Percentiles rank a stretch among this genome's conserved stretches.
These are phyloP conservation scores for Melinopterus prodromus DNA, from an alignment of 2,888 invertebrate species.

Conservation along the genomic window DNA sequence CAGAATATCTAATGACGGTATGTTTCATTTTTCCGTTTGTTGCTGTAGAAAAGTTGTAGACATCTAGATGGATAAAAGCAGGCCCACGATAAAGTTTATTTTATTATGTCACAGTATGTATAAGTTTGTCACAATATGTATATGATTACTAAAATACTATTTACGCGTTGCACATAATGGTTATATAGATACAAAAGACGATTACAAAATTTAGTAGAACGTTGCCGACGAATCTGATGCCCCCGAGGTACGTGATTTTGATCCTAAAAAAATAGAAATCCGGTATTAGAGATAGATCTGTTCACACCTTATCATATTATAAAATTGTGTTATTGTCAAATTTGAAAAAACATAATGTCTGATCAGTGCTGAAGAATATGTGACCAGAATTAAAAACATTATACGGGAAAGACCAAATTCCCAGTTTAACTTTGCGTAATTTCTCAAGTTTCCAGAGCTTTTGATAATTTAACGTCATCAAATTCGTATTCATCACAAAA, in stretches of 20 bases:
- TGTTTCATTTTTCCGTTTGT: no score
- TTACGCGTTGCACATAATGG: neutral
- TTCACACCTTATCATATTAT: neutral
- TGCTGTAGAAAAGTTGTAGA: no score
- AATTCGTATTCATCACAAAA: no score
- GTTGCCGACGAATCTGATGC: neutral
- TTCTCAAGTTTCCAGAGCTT: no score
- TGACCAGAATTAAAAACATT: no score
- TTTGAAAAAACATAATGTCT: no score
- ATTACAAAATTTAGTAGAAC: neutral
- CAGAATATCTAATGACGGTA: no score
- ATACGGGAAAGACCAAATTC: no score
- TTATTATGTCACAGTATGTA: neutral
- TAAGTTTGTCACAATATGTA: neutral
- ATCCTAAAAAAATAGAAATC: neutral
- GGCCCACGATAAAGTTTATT: neutral
- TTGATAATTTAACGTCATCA: no score
- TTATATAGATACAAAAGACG: neutral
- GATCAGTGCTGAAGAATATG: no score
- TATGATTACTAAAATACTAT: neutral
- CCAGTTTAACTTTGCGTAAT: no score
- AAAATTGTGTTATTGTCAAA: no score
- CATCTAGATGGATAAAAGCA: neutral
- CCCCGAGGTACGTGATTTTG: neutral
- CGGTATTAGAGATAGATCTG: neutral